phyloP scores from a whole-genome alignment of 2,797 vertebrate species.

The Knipowitschia caucasica region DNA sequence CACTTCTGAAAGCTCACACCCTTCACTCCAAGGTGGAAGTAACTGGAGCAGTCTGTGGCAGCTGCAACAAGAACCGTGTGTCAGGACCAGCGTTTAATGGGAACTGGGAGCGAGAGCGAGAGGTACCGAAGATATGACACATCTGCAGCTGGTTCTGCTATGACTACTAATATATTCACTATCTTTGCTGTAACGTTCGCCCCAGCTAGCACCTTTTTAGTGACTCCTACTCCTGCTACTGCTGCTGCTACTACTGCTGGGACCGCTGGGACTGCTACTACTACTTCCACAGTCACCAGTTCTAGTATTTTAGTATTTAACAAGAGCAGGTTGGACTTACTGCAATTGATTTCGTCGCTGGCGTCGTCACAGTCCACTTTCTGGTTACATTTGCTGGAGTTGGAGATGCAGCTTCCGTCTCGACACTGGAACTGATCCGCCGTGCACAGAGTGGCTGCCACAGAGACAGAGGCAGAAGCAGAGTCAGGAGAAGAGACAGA shows the following conservation, averaged over 20 bases:
- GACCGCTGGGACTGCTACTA: no score
- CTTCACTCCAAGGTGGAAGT: conserved; percentile 94
- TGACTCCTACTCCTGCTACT: no score
- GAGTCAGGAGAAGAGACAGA: not conserved
- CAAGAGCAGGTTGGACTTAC: conserved; percentile 82
- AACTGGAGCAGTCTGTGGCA: conserved; percentile 88
- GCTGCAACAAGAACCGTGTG: conserved; percentile 66
- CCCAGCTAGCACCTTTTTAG: no score
- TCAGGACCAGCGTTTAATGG: no score
- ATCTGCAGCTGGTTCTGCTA: no score
- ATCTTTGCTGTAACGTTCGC: no score
- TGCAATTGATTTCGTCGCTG: conserved; percentile 92
- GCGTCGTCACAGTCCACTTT: conserved; percentile 91
- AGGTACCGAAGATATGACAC: no score
- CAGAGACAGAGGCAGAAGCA: not conserved
- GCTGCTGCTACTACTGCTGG: no score
- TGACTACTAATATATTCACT: no score
- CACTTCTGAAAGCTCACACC: conserved; percentile 88
- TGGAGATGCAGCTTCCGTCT: conserved; percentile 86
- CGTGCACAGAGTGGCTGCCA: conserved; percentile 74
- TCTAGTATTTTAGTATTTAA: not conserved
- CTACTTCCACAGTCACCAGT: no score
- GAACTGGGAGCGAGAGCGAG: no score
- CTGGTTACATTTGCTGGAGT: conserved; percentile 91
- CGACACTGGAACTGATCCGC: conserved; percentile 85